Evolutionary conservation across 1,140 invertebrate species (phyloP).

Genomic region (Bombus vancouverensis): DNA sequence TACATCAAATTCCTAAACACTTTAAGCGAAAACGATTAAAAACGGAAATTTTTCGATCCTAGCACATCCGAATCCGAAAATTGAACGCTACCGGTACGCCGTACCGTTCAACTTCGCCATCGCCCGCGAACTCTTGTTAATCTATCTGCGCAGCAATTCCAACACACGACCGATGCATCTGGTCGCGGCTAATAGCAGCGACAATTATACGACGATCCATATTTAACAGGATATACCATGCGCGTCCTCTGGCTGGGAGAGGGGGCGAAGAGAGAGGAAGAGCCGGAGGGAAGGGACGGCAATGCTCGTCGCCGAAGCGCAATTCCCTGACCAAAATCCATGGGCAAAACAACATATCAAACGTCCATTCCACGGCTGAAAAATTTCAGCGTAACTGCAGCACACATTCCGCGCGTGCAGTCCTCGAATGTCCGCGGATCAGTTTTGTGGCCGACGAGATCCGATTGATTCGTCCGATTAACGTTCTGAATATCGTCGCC

Average conservation of each 20-base stretch:
- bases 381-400: slow-evolving; percentile 32
- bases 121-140: not conserved
- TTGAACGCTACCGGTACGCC: not conserved
- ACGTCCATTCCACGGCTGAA: slow-evolving; percentile 52
- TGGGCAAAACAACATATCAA: slow-evolving; percentile 49
- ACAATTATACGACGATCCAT: slow-evolving; percentile 56
- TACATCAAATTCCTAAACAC: too few relatives aligned
- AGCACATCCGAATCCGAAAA: not conserved
- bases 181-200: slow-evolving; percentile 41
- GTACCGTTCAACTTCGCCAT: not conserved
- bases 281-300: not conserved
- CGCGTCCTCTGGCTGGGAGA: not conserved
- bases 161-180: slow-evolving; percentile 6
- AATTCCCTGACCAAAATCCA: slow-evolving; percentile 49
- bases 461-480: slow-evolving; percentile 75
- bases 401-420: slow-evolving; percentile 45
- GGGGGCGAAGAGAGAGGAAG: too few relatives aligned
- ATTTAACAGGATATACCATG: slow-evolving; percentile 41
- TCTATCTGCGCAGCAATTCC: slow-evolving; percentile 23
- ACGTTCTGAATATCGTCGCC: slow-evolving; percentile 71
- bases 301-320: slow-evolving; percentile 29
- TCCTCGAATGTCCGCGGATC: slow-evolving; percentile 44
- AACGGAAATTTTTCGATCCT: not conserved
- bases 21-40: not conserved
- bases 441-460: slow-evolving; percentile 65